Evolutionary conservation across 2,888 invertebrate species (phyloP), one percentile per base, ranked within the genome.

Genomic region (Microctonus brassicae): DNA sequence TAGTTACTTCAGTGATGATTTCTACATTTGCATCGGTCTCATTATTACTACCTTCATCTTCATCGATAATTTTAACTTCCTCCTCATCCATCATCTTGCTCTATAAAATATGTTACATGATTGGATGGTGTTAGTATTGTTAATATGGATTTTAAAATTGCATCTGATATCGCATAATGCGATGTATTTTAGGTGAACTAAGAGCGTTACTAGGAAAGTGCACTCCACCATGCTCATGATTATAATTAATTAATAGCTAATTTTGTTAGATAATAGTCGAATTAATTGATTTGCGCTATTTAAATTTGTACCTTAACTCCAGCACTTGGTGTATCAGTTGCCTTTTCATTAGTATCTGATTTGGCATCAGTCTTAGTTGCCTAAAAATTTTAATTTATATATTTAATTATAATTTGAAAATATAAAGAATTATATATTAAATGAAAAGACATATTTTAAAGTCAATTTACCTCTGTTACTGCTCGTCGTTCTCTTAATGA

Each of bases 51-150:
- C 77, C 76, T 76, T 69, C 77, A 74, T 66, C 61, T 75, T 65
- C 52, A 61, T 75, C 72, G 36, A 42, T 75, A 76, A 72, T 69
- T 55, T 63, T 75, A 76, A 34, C 42, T 74, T 79, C 78, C 22
- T 75, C 80, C 71, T 73, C 74, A 73, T 69, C 63, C 67, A 68
- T 75, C 75, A 57, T 76, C 53, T 79, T 76, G 71, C 70, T 82
- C 83, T 83, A 83, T 70, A 83, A 83, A 82, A 83, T 75, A 79
- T 78, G 76, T 78, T 63, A 22, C 29, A 42, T 24, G 60, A 60
- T 36, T 55, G 62, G n/a, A 13, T 29, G 24, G 26, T 57, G 36
- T 60, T 71, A 67, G 20, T 29, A 57, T 20, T 36, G 34, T 22
- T n/a, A 20, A 55, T 20, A 22, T 24, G 13, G 22, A 29, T 4